A percentile compares a stretch with the other conserved stretches of the same genome.
Evolutionary conservation across 2,113 vertebrate genomes (phyloP).

Genomic region (Bubo scandiacus): DNA sequence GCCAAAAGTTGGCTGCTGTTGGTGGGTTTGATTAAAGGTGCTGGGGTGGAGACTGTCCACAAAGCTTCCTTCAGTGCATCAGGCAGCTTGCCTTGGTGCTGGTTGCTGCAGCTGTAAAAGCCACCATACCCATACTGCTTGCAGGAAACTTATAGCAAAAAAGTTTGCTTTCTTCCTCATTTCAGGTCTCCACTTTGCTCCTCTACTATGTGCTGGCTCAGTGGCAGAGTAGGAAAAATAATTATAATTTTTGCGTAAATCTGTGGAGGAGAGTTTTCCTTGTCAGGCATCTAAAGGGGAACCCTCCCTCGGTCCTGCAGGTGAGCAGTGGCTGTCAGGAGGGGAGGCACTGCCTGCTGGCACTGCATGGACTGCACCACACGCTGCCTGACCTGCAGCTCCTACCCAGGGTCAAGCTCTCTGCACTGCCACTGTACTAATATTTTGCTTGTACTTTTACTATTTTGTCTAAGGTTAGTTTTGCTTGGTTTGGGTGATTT

Average conservation of each 20-base stretch:
- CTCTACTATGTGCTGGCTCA: not conserved
- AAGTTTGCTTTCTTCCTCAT: fast-evolving
- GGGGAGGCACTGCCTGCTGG: not conserved
- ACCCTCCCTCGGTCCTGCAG: not conserved
- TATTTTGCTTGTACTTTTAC: not conserved
- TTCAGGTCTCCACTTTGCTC: not conserved
- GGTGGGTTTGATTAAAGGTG: not conserved
- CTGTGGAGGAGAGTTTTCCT: not conserved
- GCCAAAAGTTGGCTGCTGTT: not conserved
- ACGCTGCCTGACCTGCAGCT: fast-evolving
- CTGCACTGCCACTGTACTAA: not conserved
- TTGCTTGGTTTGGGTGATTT: not conserved
- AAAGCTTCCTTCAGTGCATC: not conserved
- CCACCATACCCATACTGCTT: not conserved
- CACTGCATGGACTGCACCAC: fast-evolving
- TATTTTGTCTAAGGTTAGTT: not conserved
- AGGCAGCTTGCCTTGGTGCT: not conserved
- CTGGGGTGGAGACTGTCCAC: not conserved
- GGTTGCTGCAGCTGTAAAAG: not conserved
- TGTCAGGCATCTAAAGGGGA: not conserved
- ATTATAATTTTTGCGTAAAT: not conserved
- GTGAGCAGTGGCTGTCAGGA: fast-evolving
- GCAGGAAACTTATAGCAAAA: not conserved
- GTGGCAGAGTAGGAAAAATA: not conserved
- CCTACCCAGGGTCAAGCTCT: not conserved